Percentiles rank a stretch among this genome's conserved stretches.
Evolutionary conservation across 2,797 vertebrate genomes (phyloP).

Genomic region (Cichlasoma orientale): DNA sequence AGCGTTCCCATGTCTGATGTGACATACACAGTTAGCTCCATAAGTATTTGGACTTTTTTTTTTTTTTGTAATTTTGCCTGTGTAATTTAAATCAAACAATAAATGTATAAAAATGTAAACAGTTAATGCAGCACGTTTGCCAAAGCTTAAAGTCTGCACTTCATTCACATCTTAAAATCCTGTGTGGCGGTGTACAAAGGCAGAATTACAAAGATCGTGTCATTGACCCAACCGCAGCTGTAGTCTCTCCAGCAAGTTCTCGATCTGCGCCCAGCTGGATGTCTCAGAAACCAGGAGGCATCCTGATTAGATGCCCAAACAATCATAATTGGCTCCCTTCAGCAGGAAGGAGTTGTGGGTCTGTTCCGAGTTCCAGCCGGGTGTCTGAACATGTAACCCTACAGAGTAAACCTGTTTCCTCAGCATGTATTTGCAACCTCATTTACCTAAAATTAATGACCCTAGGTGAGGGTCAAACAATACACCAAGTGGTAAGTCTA

Average conservation of each 20-base stretch:
- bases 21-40: neutral
- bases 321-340: neutral
- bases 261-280: neutral
- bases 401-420: neutral
- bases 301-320: no score
- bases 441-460: neutral
- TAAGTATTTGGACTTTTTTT: neutral
- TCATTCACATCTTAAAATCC: neutral
- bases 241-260: neutral
- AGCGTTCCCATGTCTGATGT: neutral
- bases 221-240: no score
- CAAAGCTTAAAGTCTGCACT: neutral
- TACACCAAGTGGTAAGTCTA: no score
- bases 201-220: neutral
- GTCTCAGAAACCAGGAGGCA: no score
- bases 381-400: neutral
- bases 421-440: neutral
- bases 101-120: neutral
- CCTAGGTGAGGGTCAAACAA: neutral
- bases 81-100: neutral
- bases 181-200: neutral
- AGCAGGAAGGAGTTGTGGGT: neutral
- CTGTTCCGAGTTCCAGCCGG: neutral
- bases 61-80: rapidly evolving
- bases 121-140: neutral